These are phyloP conservation scores for Xiphorhynchus elegans DNA, from an alignment of 2,113 vertebrate species.

Conservation along the genomic window DNA sequence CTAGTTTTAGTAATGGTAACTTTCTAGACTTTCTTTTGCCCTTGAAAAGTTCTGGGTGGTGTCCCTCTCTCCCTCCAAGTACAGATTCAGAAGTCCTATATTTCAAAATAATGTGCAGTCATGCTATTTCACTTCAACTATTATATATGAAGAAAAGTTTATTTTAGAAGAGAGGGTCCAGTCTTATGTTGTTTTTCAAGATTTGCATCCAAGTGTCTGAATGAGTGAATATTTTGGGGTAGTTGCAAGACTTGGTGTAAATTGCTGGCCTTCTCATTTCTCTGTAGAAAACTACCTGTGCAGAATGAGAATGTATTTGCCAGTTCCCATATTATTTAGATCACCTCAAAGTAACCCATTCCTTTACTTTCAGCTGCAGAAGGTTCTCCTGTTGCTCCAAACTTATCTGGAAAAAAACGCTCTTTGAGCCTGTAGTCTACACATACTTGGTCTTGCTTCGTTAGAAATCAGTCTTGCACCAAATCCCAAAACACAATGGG, in stretches of 20 bases:
- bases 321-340: neutral
- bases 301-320: neutral
- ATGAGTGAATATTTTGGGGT: neutral
- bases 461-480: neutral
- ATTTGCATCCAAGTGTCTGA: neutral
- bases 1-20: neutral
- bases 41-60: neutral
- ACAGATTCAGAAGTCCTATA: neutral
- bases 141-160: neutral
- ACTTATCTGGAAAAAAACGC: neutral
- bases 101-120: neutral
- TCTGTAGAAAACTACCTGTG: neutral
- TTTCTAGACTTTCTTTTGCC: neutral
- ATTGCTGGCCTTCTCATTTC: neutral
- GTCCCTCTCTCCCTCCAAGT: accelerated
- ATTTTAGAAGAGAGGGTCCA: neutral
- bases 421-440: neutral
- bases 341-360: neutral
- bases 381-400: neutral
- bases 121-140: neutral
- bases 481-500: neutral
- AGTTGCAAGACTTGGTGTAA: neutral
- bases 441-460: neutral
- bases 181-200: neutral
- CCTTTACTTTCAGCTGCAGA: neutral